Evolutionary conservation across 2,888 invertebrate species (phyloP).

Genomic region (Synanthedon formicaeformis): DNA sequence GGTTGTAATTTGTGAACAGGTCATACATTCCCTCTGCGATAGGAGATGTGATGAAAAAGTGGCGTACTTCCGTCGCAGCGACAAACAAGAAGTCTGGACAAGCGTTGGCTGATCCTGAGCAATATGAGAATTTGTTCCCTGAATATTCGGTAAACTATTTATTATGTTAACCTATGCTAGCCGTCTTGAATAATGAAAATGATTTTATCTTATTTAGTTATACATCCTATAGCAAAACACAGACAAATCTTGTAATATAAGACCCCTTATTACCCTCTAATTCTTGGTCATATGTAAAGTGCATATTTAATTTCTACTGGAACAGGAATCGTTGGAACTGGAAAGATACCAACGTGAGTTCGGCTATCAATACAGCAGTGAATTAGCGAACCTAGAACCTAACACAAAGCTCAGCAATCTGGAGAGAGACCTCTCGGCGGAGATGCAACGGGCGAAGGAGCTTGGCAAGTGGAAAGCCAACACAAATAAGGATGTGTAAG

Average conservation of each 20-base stretch:
- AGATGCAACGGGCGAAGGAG: slow-evolving; percentile 14
- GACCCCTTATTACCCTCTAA: too few species aligned
- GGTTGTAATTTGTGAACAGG: slow-evolving; percentile 37
- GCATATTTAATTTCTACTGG: too few species aligned
- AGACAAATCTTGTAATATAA: too few species aligned
- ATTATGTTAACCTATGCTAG: not conserved
- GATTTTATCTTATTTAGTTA: too few species aligned
- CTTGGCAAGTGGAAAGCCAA: slow-evolving; percentile 2
- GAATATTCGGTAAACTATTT: slow-evolving; percentile 47
- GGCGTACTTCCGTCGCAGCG: slow-evolving; percentile 85
- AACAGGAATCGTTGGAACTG: slow-evolving; percentile 38
- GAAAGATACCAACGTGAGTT: slow-evolving; percentile 36
- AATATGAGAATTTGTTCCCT: slow-evolving; percentile 97
- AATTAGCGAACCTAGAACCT: slow-evolving; percentile 16
- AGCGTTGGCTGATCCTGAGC: slow-evolving; percentile 93
- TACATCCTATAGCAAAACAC: too few species aligned
- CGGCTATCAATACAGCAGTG: slow-evolving; percentile 21
- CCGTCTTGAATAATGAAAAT: not conserved
- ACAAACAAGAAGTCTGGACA: slow-evolving; percentile 93
- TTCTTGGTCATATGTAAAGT: too few species aligned
- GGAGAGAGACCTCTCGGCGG: slow-evolving; percentile 33
- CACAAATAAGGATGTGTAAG: not conserved
- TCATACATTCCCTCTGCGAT: slow-evolving; percentile 96
- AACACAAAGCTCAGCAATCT: slow-evolving; percentile 29
- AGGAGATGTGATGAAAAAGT: slow-evolving; percentile 85